phyloP scores from a whole-genome alignment of 2,113 vertebrate species.

The Nematolebias whitei region DNA sequence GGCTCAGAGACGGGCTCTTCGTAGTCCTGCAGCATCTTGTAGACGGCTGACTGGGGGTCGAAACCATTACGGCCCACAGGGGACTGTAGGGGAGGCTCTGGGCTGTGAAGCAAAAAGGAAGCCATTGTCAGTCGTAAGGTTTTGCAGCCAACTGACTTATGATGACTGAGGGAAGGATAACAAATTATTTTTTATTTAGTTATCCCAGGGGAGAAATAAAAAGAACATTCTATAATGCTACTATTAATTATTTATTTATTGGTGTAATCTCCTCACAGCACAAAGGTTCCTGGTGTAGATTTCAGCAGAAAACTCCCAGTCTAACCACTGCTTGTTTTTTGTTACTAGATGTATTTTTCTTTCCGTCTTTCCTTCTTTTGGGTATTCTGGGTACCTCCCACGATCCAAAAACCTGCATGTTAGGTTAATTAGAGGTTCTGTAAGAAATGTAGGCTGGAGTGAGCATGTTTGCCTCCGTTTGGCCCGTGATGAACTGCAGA shows the following conservation, averaged over 20 bases:
- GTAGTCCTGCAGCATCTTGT: conserved; percentile 92
- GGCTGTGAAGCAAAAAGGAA: conserved; percentile 73
- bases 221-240: not conserved
- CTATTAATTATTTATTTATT: not conserved
- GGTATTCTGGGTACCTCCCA: not conserved
- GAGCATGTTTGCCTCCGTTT: not conserved
- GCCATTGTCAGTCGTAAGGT: not conserved
- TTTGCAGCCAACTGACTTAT: conserved; percentile 5
- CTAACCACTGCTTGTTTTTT: too few species aligned
- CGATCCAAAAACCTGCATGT: not conserved
- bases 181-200: not conserved
- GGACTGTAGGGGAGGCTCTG: conserved; percentile 80
- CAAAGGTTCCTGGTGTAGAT: too few species aligned
- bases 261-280: not conserved
- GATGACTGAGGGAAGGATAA: not conserved
- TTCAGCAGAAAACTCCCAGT: too few species aligned
- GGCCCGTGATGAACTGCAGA: not conserved
- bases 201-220: not conserved
- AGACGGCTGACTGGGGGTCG: conserved; percentile 90
- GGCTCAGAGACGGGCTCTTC: conserved; percentile 86
- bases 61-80: conserved; percentile 77
- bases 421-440: not conserved
- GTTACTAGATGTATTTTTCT: too few species aligned
- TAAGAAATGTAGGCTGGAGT: not conserved
- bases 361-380: too few species aligned